Percentiles rank a stretch among this genome's conserved stretches.
phyloP scores from a whole-genome alignment of 2,888 invertebrate species.

The Epirrhoe alternata region DNA sequence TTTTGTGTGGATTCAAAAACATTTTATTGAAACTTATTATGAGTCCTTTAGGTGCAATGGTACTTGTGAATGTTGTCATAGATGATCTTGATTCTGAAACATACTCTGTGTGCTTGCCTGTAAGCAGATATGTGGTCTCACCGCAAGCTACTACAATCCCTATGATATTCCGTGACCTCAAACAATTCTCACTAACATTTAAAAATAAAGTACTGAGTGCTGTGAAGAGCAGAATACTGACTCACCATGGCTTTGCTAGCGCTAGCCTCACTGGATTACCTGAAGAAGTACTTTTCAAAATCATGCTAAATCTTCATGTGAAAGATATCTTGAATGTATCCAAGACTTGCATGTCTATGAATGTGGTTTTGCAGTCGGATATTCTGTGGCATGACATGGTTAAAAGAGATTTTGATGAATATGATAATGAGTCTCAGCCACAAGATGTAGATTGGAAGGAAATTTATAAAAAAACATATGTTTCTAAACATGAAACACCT shows the following conservation, averaged over 20 bases:
- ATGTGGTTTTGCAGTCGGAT: conserved; percentile 58
- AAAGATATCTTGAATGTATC: conserved; percentile 62
- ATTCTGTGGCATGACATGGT: conserved; percentile 70
- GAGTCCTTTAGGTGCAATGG: conserved; percentile 66
- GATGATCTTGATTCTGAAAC: conserved; percentile 66
- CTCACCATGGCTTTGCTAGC: conserved; percentile 73
- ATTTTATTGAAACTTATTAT: conserved; percentile 65
- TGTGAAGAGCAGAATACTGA: conserved; percentile 83
- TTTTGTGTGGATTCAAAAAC: conserved; percentile 61
- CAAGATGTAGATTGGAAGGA: conserved; percentile 61
- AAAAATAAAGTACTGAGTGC: conserved; percentile 84
- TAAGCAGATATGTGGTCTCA: conserved; percentile 71
- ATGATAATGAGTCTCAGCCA: conserved; percentile 37
- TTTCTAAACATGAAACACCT: conserved; percentile 47
- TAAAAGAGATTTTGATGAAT: conserved; percentile 62
- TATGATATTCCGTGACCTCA: conserved; percentile 72
- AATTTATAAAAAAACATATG: conserved; percentile 60
- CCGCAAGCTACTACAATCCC: conserved; percentile 66
- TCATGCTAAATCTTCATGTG: conserved; percentile 61
- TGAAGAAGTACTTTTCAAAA: conserved; percentile 69
- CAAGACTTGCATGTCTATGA: conserved; percentile 65
- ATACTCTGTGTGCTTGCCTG: conserved; percentile 72
- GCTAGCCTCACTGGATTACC: conserved; percentile 77
- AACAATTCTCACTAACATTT: conserved; percentile 76
- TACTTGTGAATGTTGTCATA: conserved; percentile 67